phyloP scores from a whole-genome alignment of 1,140 invertebrate genomes.

The Mycetomoellerius zeteki region DNA sequence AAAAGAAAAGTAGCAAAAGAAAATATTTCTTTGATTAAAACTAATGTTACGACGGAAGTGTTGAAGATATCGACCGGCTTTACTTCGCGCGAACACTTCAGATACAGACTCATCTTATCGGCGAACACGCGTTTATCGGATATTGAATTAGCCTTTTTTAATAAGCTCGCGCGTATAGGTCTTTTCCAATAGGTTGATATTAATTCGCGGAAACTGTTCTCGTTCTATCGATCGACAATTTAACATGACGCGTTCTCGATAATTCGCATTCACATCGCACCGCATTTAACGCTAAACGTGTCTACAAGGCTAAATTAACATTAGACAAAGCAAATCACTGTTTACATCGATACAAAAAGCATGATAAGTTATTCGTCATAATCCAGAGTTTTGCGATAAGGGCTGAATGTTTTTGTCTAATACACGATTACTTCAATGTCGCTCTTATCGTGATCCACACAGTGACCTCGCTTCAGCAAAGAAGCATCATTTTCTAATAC shows the following conservation, averaged over 20 bases:
- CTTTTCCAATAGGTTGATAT: conserved; percentile 43
- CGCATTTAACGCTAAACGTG: neutral
- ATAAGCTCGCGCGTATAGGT: neutral
- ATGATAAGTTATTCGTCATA: neutral
- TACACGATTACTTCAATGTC: neutral
- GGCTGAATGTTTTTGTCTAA: neutral
- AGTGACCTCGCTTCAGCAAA: neutral
- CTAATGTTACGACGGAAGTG: neutral
- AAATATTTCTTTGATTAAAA: conserved; percentile 5
- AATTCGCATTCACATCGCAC: neutral
- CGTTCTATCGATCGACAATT: conserved; percentile 39
- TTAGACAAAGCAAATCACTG: neutral
- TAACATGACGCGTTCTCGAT: neutral
- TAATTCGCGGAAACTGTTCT: conserved; percentile 49
- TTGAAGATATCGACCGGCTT: conserved; percentile 38
- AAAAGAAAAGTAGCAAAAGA: neutral
- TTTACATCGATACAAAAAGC: neutral
- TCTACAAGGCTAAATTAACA: conserved; percentile 2
- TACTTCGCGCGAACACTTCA: conserved; percentile 22
- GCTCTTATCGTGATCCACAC: neutral
- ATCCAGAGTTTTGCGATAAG: neutral
- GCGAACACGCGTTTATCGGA: conserved; percentile 50
- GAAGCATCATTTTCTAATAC: neutral
- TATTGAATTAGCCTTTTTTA: conserved; percentile 59
- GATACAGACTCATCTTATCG: conserved; percentile 42